Conservation (phyloP, 2,797 vertebrate species). For the Sebastes minor region DNA sequence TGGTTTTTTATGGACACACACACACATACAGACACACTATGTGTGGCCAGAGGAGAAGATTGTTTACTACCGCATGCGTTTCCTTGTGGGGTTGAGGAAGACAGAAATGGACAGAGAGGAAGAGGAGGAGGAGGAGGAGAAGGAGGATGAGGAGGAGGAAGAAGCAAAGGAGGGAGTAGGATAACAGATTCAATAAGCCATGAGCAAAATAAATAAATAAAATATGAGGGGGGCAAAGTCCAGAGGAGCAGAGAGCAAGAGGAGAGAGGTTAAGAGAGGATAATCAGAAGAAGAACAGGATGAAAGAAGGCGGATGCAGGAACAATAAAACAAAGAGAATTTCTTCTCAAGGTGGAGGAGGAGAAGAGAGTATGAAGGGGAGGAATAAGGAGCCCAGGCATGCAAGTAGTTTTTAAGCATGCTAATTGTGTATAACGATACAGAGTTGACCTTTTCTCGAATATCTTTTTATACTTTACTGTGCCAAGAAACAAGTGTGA, state of each 20-base stretch:
- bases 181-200: slow-evolving; percentile 21
- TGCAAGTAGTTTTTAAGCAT: neutral
- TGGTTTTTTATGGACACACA: slow-evolving; percentile 1
- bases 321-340: neutral
- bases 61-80: slow-evolving; percentile 14
- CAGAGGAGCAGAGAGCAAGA: neutral
- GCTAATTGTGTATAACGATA: slow-evolving; percentile 11
- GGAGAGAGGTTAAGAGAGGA: slow-evolving; percentile 4
- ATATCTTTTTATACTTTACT: neutral
- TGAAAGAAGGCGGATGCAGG: neutral
- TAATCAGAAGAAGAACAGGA: neutral
- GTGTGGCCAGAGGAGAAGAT: neutral
- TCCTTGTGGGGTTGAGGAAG: neutral
- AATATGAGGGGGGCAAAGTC: neutral
- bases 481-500: slow-evolving; percentile 21
- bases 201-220: slow-evolving; percentile 25
- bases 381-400: neutral
- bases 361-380: neutral
- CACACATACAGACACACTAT: neutral
- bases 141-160: neutral
- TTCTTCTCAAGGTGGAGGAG: neutral
- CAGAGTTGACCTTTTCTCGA: slow-evolving; percentile 13
- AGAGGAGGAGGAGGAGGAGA: neutral
- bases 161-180: neutral
- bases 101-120: slow-evolving; percentile 8